Percentiles rank a stretch among this genome's conserved stretches.
Evolutionary conservation across 2,113 vertebrate genomes (phyloP).

Genomic region (Chlamydotis undulata): DNA sequence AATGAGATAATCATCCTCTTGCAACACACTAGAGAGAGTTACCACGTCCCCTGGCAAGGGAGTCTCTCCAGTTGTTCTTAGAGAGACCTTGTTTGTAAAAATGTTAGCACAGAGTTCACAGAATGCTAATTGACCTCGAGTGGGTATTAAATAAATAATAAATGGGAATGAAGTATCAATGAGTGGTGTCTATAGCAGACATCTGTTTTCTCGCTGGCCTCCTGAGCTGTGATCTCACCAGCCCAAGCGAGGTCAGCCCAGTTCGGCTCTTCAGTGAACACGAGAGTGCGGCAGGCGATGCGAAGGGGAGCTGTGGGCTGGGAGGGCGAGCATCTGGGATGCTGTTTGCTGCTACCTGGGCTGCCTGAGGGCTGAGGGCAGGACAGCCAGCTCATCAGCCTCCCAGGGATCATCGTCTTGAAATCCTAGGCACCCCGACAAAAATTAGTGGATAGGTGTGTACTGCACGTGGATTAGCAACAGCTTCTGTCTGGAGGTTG

Average conservation of each 20-base stretch:
- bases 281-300: neutral
- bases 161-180: slow-evolving; percentile 44
- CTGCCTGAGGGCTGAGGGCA: neutral
- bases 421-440: neutral
- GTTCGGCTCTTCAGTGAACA: neutral
- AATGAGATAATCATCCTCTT: neutral
- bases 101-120: neutral
- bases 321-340: fast-evolving
- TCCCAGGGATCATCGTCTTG: neutral
- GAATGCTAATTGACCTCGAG: neutral
- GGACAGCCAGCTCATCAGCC: neutral
- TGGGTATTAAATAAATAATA: slow-evolving; percentile 47
- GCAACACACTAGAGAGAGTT: neutral
- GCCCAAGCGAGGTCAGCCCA: neutral
- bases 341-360: neutral
- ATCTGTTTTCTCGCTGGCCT: slow-evolving; percentile 37
- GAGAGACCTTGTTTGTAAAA: neutral
- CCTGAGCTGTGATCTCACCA: neutral
- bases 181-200: slow-evolving; percentile 6
- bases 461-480: neutral
- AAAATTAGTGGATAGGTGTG: neutral
- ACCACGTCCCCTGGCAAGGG: neutral
- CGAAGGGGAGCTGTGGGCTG: neutral
- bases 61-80: neutral
- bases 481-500: neutral